Base-by-base conservation (phyloP, 2,888 invertebrate species). In the Acanthosoma haemorrhoidale region DNA sequence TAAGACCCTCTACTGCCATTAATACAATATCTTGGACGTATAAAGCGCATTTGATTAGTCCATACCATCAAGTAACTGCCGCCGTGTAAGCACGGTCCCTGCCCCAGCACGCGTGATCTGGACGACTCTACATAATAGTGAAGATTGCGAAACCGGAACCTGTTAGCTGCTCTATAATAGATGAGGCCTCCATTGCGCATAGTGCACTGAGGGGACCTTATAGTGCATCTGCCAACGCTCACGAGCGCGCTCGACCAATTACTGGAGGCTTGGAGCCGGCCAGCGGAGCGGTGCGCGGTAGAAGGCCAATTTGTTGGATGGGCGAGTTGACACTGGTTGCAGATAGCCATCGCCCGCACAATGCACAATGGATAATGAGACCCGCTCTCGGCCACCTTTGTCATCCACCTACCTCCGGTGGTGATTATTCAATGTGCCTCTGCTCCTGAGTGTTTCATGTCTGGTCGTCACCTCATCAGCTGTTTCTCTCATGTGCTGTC, bases 281-380 rank as follows among this genome's bases (percentile, higher is more conserved):
- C 34, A 29, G 6, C 6, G 6, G 11, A 6, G 6, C 36, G 36
- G 36, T 36, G 11, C 8, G 6, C 41, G 5, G 16, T 41, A 15
- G 41, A 16, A 5, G 18, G 32, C 38, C 61, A 61, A 61, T 61
- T 61, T 61, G 61, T 61, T 61, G 61, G 5, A 25, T 36, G n/a
- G 15, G 2, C 4, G 18, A 9, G 36, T 13, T 34, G 61, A 61
- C 61, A 38, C 61, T 61, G 34, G 61, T 61, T 61, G 16, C 5
- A 8, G 61, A 61, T 61, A 38, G 61, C 34, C 18, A 61, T 61
- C 61, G 36, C n/a, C 41, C 4, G 41, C 32, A 61, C 61, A 61
- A 61, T 61, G n/a, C 32, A 61, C 61, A 61, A 61, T 61, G 61
- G 61, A 61, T 61, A 61, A 61, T 61, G 61, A 61, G 61, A 9